phyloP scores from a whole-genome alignment of 2,797 vertebrate species.

The Smutsia gigantea region DNA sequence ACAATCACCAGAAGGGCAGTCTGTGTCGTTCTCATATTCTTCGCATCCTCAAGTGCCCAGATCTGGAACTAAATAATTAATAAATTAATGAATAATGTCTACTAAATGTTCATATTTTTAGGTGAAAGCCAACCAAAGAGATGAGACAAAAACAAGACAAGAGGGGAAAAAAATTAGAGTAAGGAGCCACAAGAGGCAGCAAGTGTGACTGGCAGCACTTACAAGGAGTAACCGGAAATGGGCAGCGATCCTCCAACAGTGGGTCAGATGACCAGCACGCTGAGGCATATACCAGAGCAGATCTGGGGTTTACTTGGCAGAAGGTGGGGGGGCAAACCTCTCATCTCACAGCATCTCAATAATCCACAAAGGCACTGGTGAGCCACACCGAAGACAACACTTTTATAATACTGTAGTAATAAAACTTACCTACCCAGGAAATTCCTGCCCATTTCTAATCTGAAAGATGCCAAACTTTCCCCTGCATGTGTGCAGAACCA shows the following conservation, averaged over 20 bases:
- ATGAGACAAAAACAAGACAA: neutral
- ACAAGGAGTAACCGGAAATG: neutral
- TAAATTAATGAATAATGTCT: neutral
- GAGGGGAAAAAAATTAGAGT: fast-evolving
- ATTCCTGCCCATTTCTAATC: constrained; percentile 1
- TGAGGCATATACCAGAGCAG: neutral
- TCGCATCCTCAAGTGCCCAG: too few relatives aligned
- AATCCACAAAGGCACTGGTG: neutral
- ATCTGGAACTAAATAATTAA: neutral
- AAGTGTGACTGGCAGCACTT: neutral
- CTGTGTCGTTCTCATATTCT: neutral
- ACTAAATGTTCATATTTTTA: neutral
- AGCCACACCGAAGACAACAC: neutral
- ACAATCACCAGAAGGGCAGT: neutral
- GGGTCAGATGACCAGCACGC: neutral
- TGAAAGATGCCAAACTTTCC: neutral
- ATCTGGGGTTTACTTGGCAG: neutral
- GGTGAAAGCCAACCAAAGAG: neutral
- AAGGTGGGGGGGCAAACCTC: neutral
- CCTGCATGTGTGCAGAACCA: neutral
- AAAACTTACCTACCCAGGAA: neutral
- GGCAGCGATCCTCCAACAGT: neutral
- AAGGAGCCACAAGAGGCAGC: fast-evolving
- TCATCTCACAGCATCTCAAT: neutral
- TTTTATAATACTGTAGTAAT: neutral